A percentile compares a stretch with the other conserved stretches of the same genome.
Evolutionary conservation across 1,140 invertebrate species (phyloP).

Genomic region (Hyles vespertilio): DNA sequence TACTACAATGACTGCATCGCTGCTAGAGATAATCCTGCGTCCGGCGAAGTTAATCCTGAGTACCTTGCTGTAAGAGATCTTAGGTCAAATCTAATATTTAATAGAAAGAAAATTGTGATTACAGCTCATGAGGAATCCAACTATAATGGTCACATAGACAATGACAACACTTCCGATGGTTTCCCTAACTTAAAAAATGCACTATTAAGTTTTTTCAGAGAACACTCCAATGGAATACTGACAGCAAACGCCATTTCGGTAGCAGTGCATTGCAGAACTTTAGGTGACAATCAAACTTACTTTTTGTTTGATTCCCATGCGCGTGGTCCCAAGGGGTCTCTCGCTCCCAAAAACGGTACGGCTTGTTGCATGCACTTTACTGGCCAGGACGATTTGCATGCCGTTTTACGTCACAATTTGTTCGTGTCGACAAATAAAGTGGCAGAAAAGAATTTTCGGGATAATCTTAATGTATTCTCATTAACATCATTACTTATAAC

Average conservation of each 20-base stretch:
- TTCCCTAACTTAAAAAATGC: conserved; percentile 29
- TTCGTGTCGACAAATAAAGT: conserved; percentile 12
- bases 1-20: conserved; percentile 23
- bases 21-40: conserved; percentile 12
- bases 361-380: conserved; percentile 27
- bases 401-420: conserved; percentile 25
- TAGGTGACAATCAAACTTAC: conserved; percentile 7
- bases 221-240: conserved; percentile 17
- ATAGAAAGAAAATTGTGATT: conserved; percentile 6
- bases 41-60: conserved; percentile 14
- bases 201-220: conserved; percentile 16
- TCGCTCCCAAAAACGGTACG: conserved; percentile 11
- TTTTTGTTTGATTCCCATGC: conserved; percentile 26
- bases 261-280: conserved; percentile 16
- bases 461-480: conserved; percentile 18
- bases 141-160: conserved; percentile 24
- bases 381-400: conserved; percentile 17
- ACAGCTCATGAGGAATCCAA: conserved; percentile 13
- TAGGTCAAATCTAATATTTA: conserved; percentile 5
- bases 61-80: conserved; percentile 21
- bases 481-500: conserved; percentile 4
- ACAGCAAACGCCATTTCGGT: conserved; percentile 20
- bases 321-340: conserved; percentile 15
- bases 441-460: conserved; percentile 4
- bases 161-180: conserved; percentile 11